These are phyloP conservation scores for Lasioglossum morio DNA, from an alignment of 2,888 invertebrate species.

Conservation along the genomic window DNA sequence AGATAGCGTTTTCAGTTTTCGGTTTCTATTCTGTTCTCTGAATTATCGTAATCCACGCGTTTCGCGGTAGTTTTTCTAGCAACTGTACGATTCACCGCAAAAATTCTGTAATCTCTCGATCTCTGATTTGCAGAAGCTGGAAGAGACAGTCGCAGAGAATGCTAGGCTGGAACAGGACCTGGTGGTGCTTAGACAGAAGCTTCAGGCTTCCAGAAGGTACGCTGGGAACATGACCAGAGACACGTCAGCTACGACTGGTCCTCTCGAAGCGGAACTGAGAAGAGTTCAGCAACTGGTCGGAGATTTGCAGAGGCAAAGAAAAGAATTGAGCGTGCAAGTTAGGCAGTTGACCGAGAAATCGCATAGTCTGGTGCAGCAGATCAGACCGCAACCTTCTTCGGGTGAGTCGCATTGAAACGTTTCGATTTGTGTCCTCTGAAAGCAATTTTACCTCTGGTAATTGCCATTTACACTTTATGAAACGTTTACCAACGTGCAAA, in stretches of 20 bases:
- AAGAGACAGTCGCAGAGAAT: constrained; percentile 96
- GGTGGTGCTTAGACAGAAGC: constrained; percentile 92
- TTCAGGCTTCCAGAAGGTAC: constrained; percentile 89
- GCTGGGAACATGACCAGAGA: constrained; percentile 78
- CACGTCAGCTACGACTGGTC: constrained; percentile 87
- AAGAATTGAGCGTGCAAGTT: constrained; percentile 94
- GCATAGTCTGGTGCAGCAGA: constrained; percentile 88
- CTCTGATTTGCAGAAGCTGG: constrained; percentile 89
- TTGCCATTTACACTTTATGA: no score
- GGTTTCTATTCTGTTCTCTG: constrained; percentile 40
- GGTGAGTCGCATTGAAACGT: constrained; percentile 38
- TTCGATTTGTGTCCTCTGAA: background rate
- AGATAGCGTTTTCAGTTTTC: constrained; percentile 53
- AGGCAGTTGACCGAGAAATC: constrained; percentile 93
- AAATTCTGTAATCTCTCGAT: background rate
- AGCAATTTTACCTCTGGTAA: background rate
- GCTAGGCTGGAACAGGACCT: constrained; percentile 95
- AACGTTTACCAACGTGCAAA: background rate
- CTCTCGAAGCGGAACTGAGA: constrained; percentile 92
- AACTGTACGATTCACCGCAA: background rate
- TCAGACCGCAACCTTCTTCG: constrained; percentile 83
- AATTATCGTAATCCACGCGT: background rate
- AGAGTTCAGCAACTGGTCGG: constrained; percentile 94
- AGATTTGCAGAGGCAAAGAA: constrained; percentile 93
- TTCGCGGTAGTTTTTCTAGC: background rate